Percentiles rank a stretch among this genome's conserved stretches.
phyloP scores from a whole-genome alignment of 2,797 vertebrate genomes.

The Petrocephalus schoutedeni region DNA sequence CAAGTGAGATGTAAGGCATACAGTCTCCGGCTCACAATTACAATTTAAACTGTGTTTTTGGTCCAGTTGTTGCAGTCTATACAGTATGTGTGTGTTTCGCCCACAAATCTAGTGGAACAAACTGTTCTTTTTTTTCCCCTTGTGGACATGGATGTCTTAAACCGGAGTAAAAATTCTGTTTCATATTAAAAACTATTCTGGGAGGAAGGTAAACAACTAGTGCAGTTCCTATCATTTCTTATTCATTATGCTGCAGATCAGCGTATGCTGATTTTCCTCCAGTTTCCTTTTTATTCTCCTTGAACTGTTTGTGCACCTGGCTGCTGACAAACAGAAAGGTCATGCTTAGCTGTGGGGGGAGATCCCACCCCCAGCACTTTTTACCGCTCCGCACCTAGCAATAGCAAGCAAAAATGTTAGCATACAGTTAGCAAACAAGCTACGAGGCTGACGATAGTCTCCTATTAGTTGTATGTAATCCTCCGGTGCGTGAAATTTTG shows the following conservation, averaged over 20 bases:
- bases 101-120: background rate
- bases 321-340: background rate
- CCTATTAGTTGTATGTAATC: background rate
- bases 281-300: background rate
- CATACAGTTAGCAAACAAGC: background rate
- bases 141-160: background rate
- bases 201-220: background rate
- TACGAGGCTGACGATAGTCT: background rate
- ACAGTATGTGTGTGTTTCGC: background rate
- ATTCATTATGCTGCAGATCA: background rate
- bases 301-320: background rate
- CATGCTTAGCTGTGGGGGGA: background rate
- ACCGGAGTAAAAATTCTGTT: background rate
- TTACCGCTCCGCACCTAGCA: background rate
- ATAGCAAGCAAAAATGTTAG: background rate
- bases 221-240: background rate
- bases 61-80: background rate
- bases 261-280: background rate
- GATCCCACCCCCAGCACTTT: background rate
- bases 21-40: background rate
- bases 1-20: background rate
- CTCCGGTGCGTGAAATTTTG: background rate
- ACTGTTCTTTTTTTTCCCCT: background rate
- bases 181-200: slow-evolving; percentile 10
- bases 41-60: background rate